These are phyloP conservation scores for Petrolisthes manimaculis DNA, from an alignment of 2,888 invertebrate species.

Conservation along the genomic window DNA sequence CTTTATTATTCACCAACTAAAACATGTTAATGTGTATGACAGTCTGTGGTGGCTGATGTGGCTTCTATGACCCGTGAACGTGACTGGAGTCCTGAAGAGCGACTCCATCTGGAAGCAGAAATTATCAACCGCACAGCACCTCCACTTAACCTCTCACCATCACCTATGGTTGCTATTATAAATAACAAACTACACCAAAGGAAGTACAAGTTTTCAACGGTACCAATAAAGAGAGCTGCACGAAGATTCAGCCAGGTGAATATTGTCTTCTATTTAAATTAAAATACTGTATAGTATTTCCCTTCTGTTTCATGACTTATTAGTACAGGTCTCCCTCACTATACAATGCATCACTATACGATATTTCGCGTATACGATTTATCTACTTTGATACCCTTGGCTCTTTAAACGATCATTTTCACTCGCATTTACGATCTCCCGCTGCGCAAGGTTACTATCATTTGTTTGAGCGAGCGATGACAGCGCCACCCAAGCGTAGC, in stretches of 20 bases:
- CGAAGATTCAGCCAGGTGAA: constrained; percentile 63
- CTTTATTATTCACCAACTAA: background rate
- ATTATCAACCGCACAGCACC: constrained; percentile 87
- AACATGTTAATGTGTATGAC: background rate
- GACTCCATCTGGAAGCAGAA: constrained; percentile 84
- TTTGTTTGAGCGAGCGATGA: no score
- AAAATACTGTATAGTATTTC: no score
- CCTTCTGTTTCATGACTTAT: no score
- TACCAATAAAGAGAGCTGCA: constrained; percentile 58
- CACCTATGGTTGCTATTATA: constrained; percentile 82
- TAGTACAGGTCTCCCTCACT: no score
- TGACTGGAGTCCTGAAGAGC: constrained; percentile 82
- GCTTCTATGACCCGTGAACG: constrained; percentile 75
- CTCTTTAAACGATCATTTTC: no score
- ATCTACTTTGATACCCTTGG: no score
- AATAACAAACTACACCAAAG: constrained; percentile 73
- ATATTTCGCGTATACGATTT: no score
- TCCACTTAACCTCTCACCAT: constrained; percentile 89
- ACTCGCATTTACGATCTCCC: no score
- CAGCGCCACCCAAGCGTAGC: no score
- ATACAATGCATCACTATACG: no score
- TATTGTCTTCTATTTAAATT: no score
- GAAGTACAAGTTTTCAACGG: constrained; percentile 57
- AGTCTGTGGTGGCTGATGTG: constrained; percentile 75
- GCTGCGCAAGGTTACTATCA: no score